A percentile compares a stretch with the other conserved stretches of the same genome.
Conservation (phyloP, 1,140 invertebrate genomes). For the Marisa cornuarietis region DNA sequence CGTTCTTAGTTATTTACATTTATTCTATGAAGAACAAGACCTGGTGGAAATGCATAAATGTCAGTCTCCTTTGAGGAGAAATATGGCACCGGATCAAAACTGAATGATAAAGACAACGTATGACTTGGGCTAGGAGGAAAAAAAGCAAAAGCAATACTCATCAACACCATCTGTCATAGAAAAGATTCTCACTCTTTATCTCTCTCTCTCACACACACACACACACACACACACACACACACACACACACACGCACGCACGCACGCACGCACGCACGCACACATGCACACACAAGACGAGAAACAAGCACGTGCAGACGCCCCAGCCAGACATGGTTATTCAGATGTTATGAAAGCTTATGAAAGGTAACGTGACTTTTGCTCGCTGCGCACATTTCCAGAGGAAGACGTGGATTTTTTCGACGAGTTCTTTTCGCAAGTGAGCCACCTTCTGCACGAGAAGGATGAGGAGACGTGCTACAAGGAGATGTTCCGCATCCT, state of each 20-base stretch:
- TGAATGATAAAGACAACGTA: too few species aligned
- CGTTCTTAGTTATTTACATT: too few species aligned
- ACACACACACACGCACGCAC: background rate
- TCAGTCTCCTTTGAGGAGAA: too few species aligned
- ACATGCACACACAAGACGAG: background rate
- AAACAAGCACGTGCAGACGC: background rate
- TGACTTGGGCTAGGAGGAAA: too few species aligned
- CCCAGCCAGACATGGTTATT: background rate
- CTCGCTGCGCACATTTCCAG: background rate
- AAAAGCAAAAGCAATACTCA: too few species aligned
- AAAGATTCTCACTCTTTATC: background rate
- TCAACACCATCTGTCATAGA: too few species aligned
- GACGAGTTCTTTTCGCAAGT: conserved; percentile 37
- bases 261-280: background rate
- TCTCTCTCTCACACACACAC: background rate
- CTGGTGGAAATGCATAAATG: too few species aligned
- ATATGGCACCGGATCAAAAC: too few species aligned
- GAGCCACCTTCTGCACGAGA: conserved; percentile 28
- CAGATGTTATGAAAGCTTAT: too few species aligned
- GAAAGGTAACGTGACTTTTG: background rate
- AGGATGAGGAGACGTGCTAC: conserved; percentile 40
- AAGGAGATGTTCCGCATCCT: conserved; percentile 40
- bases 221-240: background rate
- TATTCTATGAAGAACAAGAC: too few species aligned
- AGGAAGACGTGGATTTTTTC: conserved; percentile 35